Evolutionary conservation across 2,888 invertebrate genomes (phyloP).

Genomic region (Catotricha subobsoleta): DNA sequence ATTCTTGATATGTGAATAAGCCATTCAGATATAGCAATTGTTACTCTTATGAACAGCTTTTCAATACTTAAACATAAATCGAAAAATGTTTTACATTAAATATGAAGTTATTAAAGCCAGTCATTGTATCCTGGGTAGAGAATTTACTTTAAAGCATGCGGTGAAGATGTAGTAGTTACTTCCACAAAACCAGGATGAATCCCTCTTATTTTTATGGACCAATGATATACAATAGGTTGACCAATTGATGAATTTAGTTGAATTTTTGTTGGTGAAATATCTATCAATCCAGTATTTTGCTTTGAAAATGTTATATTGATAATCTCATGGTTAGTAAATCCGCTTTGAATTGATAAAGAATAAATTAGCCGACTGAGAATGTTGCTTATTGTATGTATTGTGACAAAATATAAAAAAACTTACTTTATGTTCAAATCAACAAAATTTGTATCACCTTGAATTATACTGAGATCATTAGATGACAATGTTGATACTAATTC

Average conservation of each 20-base stretch:
- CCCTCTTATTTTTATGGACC: conserved; percentile 39
- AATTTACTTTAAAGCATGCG: not conserved
- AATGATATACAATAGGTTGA: conserved; percentile 25
- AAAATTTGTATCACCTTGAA: no score
- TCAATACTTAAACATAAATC: conserved; percentile 38
- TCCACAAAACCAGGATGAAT: conserved; percentile 39
- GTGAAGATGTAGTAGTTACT: not conserved
- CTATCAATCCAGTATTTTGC: conserved; percentile 46
- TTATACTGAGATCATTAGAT: no score
- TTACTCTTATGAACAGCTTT: conserved; percentile 54
- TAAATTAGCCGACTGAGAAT: no score
- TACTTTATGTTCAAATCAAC: no score
- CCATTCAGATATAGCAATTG: conserved; percentile 48
- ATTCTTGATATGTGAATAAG: conserved; percentile 56
- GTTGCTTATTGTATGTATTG: no score
- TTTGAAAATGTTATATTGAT: conserved; percentile 35
- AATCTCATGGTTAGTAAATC: no score
- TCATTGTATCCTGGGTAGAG: no score
- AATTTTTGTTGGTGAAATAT: conserved; percentile 33
- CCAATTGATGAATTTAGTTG: conserved; percentile 27
- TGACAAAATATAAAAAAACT: no score
- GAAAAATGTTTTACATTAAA: not conserved
- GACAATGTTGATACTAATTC: no score
- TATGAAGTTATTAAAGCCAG: not conserved
- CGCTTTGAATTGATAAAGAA: no score